Conservation (phyloP, 2,113 vertebrate species). For the Malaclemys terrapin region DNA sequence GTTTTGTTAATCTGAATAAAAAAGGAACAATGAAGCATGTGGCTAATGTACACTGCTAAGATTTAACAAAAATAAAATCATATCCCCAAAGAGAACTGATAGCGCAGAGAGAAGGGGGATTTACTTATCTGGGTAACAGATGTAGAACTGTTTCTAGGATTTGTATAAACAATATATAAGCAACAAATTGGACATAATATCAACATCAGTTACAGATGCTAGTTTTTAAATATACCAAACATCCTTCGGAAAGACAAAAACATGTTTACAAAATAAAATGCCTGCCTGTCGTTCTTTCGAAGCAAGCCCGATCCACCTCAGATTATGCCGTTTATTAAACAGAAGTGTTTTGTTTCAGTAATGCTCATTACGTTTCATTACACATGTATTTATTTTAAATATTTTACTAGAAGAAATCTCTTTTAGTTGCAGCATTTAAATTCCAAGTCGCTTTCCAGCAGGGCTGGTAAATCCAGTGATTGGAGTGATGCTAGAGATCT, state of each 20-base stretch:
- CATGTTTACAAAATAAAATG: conserved; percentile 29
- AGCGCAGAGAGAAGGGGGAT: not conserved
- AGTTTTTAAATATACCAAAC: conserved; percentile 19
- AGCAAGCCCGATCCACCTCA: not conserved
- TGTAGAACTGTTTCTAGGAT: conserved; percentile 25
- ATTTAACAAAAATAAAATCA: not conserved
- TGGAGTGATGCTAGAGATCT: not conserved
- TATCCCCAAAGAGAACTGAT: not conserved
- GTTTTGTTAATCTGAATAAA: rapidly evolving
- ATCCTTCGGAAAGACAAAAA: conserved; percentile 48
- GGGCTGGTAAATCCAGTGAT: not conserved
- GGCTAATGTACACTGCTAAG: not conserved
- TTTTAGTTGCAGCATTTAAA: not conserved
- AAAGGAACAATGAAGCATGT: not conserved
- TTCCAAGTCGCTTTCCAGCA: not conserved
- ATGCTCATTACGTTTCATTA: not conserved
- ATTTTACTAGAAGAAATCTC: not conserved
- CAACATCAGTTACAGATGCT: conserved; percentile 60
- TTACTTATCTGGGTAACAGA: conserved; percentile 14
- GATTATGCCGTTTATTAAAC: not conserved
- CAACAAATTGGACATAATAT: conserved; percentile 54
- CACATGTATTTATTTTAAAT: rapidly evolving
- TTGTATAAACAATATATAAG: conserved; percentile 37
- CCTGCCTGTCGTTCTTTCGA: conserved; percentile 6
- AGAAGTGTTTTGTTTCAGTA: not conserved